phyloP scores from a whole-genome alignment of 2,888 invertebrate genomes.

The Callyntrura sp. region DNA sequence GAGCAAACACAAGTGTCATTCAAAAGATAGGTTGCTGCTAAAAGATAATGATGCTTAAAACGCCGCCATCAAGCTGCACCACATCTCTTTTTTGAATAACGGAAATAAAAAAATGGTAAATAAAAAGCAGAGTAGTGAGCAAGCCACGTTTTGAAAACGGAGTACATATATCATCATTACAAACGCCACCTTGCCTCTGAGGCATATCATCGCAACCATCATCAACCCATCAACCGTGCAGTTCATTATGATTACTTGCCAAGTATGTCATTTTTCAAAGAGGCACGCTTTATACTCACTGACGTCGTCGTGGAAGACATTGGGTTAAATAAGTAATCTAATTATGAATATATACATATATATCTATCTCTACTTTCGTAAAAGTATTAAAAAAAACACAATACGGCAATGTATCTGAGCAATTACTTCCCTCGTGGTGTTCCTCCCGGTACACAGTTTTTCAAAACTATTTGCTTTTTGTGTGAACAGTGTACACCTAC shows the following conservation, averaged over 20 bases:
- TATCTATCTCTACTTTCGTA: neutral
- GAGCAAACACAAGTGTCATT: conserved; percentile 57
- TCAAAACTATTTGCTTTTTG: too few species aligned
- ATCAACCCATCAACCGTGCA: neutral
- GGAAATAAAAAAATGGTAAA: conserved; percentile 18
- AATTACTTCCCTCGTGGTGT: neutral
- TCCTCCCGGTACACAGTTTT: too few species aligned
- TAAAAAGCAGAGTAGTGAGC: neutral
- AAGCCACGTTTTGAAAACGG: neutral
- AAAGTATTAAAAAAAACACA: neutral
- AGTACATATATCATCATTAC: conserved; percentile 27
- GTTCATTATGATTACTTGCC: conserved; percentile 46
- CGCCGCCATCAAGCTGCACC: neutral
- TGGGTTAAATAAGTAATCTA: neutral
- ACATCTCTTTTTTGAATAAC: neutral
- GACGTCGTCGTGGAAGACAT: too few species aligned
- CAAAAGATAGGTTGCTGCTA: conserved; percentile 4
- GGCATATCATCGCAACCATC: conserved; percentile 31
- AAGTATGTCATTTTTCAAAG: conserved; percentile 42
- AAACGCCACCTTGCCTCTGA: conserved; percentile 25
- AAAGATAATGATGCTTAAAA: conserved; percentile 26
- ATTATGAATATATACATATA: neutral
- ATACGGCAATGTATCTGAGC: neutral
- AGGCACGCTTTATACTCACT: too few species aligned
- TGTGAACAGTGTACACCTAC: too few species aligned